Conservation (phyloP, 2,888 invertebrate genomes). For the Apomyelois bistriatella region DNA sequence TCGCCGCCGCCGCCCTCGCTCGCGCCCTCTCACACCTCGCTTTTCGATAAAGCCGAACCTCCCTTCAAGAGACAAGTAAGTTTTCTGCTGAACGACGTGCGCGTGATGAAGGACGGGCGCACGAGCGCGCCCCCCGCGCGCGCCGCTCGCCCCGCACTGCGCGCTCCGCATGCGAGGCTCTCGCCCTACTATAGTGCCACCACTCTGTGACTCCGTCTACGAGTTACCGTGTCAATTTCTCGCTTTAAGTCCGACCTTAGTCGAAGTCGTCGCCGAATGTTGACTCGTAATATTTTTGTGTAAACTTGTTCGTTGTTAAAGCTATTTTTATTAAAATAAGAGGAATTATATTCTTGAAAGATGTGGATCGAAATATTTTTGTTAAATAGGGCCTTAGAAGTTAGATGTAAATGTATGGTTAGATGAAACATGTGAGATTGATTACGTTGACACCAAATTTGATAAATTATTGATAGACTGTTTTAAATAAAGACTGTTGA, state of each 20-base stretch:
- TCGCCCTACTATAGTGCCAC: slow-evolving; percentile 61
- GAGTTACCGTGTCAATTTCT: slow-evolving; percentile 70
- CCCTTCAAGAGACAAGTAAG: slow-evolving; percentile 91
- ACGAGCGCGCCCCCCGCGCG: slow-evolving; percentile 61
- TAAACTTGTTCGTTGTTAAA: slow-evolving; percentile 76
- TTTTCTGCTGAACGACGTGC: slow-evolving; percentile 90
- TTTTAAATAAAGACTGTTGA: slow-evolving; percentile 70
- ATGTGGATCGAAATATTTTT: slow-evolving; percentile 72
- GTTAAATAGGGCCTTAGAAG: slow-evolving; percentile 74
- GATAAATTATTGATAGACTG: slow-evolving; percentile 65
- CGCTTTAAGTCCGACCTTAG: slow-evolving; percentile 74
- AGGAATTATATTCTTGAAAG: slow-evolving; percentile 74
- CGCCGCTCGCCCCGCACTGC: slow-evolving; percentile 41
- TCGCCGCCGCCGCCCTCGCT: slow-evolving; percentile 75
- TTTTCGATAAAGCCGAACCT: slow-evolving; percentile 82
- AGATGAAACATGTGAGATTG: slow-evolving; percentile 63
- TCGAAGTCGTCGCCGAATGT: slow-evolving; percentile 64
- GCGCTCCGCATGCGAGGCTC: slow-evolving; percentile 40
- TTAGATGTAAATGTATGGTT: slow-evolving; percentile 71
- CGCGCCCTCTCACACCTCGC: slow-evolving; percentile 78
- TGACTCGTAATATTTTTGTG: slow-evolving; percentile 74
- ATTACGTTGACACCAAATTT: slow-evolving; percentile 64
- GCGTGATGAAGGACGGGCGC: slow-evolving; percentile 86
- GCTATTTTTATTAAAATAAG: slow-evolving; percentile 74
- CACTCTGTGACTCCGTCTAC: slow-evolving; percentile 57